Evolutionary conservation across 2,797 vertebrate species (phyloP), one percentile per base, ranked within the genome.

Genomic region (Acanthiza pusilla): DNA sequence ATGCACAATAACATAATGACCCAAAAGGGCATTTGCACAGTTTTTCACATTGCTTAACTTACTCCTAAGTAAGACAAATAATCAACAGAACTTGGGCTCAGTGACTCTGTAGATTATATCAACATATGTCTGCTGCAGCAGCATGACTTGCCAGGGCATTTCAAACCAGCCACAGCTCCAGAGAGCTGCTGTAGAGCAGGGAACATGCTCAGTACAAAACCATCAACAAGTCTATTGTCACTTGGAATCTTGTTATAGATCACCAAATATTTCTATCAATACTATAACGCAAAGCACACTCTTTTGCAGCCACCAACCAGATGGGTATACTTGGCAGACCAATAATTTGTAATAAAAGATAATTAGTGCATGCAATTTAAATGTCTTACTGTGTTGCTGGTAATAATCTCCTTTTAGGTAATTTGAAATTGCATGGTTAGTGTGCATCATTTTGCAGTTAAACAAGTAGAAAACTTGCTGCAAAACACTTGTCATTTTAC

Each of bases 1-100:
- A 97, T 96, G 96, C 79, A 53, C 91, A 95, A 96, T 96, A 97
- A 96, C 94, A 97, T 97, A 97, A 98, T 96, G 97, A 98, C 96
- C 96, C 96, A 96, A 97, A 97, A 97, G 94, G 96, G 67, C 95
- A 95, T 97, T 97, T 97, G 90, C 84, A 89, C 91, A 82, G 96
- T 95, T 97, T 96, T 98, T 98, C 96, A 97, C 93, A 94, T 92
- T 93, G 97, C 94, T 97, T 97, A 97, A 96, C 97, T 96, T 97
- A 93, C 89, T 95, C 91, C 91, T 96, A 96, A 96, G 91, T 85
- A 96, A 95, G 93, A 91, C 48, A 93, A 92, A 95, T 58, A 84
- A 95, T 75, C 93, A 94, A 80, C 78, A 94, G 90, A 95, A 97
- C 90, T 95, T 96, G 74, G 87, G 96, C 88, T 91, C 86, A 61